Percentiles rank a stretch among this genome's conserved stretches.
Conservation (phyloP, 2,888 invertebrate species). For the Crepidodera aurea region DNA sequence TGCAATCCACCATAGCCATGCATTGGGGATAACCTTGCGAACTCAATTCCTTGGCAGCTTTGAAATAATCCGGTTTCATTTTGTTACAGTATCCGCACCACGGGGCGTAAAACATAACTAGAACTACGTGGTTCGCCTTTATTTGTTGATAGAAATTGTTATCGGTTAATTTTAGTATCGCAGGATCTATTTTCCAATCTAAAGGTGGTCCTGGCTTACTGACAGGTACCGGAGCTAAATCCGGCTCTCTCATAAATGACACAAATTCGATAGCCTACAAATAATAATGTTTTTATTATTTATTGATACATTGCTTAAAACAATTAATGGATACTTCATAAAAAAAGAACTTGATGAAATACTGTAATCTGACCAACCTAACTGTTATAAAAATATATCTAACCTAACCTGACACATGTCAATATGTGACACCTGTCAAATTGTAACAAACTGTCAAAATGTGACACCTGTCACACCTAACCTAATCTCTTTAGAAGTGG, state of each 20-base stretch:
- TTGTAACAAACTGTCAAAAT: no score
- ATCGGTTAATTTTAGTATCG: conserved; percentile 66
- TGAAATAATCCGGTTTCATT: conserved; percentile 73
- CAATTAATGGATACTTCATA: no score
- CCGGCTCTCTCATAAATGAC: conserved; percentile 67
- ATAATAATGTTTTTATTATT: background rate
- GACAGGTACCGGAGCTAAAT: conserved; percentile 51
- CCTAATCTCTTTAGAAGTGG: no score
- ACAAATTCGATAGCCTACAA: conserved; percentile 73
- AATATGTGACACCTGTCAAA: no score
- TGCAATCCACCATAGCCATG: conserved; percentile 73
- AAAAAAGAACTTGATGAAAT: background rate
- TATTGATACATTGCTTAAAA: no score
- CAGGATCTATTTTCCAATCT: conserved; percentile 62
- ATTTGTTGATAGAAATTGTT: conserved; percentile 69
- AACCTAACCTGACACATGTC: no score
- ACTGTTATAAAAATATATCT: no score
- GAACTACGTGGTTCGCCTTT: conserved; percentile 67
- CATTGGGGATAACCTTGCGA: conserved; percentile 55
- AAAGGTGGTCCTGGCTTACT: conserved; percentile 26
- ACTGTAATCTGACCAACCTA: background rate
- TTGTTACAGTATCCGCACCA: conserved; percentile 79
- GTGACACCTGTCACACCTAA: no score
- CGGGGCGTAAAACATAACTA: conserved; percentile 82
- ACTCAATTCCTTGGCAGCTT: conserved; percentile 64